Base-by-base conservation (phyloP, 2,888 invertebrate species). In the Phania funesta region DNA sequence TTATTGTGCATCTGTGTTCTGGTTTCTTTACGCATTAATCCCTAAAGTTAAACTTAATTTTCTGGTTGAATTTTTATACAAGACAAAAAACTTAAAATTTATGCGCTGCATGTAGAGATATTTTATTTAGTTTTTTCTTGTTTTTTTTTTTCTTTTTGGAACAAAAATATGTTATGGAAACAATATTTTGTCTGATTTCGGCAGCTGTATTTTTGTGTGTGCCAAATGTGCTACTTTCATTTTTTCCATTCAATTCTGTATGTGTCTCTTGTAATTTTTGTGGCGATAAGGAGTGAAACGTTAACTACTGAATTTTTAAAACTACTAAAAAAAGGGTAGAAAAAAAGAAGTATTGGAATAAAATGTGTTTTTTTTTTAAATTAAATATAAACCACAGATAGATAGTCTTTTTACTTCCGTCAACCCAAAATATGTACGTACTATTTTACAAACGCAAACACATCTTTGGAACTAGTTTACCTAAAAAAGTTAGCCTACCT, bases 221-320 rank as follows among this genome's bases (percentile, higher is more conserved):
- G 78, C 68, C 78, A 78, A 82, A 82, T 74, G 67, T 82, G 82
- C 82, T 78, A 82, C 82, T 82, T 82, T 82, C 74, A 74, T 75
- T 78, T 78, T 64, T 75, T 78, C 75, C 56, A 70, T 82, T 20
- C 38, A n/a, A n/a, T 22, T 29, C 52, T 62, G 38, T 35, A 46
- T 18, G n/a, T 68, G 22, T 35, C 58, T 52, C 38, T 58, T 60
- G 56, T 75, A 75, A 50, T 60, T 64, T 8, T 54, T 74, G 64
- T 54, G 54, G 58, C 44, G 58, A 65, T 73, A 38, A 46, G 32
- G 41, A 74, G 44, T 62, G 32, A 18, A 62, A 35, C 20, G 18
- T 54, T 76, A 73, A 62, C 60, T 80, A 60, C 71, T 76, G 52
- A 24, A 18, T 50, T 32, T n/a, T 60, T 38, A 29, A 24, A 44